phyloP scores from a whole-genome alignment of 2,113 vertebrate genomes.

The Charina bottae region DNA sequence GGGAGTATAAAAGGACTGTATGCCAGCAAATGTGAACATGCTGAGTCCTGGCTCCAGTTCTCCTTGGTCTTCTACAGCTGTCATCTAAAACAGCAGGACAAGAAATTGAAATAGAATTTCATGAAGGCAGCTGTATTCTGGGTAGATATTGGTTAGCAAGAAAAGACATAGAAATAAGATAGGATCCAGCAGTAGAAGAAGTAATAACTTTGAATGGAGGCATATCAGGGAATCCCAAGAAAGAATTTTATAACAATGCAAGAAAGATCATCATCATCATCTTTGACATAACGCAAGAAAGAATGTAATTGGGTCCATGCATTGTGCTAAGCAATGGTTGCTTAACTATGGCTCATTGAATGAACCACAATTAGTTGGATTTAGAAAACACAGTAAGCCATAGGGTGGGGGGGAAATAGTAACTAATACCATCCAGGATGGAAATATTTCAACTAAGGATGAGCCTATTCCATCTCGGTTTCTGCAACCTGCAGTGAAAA shows the following conservation, averaged over 20 bases:
- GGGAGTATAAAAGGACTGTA: not conserved
- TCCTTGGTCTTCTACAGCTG: constrained; percentile 6
- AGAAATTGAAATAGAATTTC: constrained; percentile 5
- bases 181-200: not conserved
- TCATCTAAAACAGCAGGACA: constrained; percentile 25
- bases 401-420: not conserved
- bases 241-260: not conserved
- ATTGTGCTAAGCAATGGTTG: not conserved
- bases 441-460: not conserved
- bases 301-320: not conserved
- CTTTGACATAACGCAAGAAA: not conserved
- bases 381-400: not conserved
- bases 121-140: not conserved
- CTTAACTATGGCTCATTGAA: not conserved
- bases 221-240: not conserved
- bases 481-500: not conserved
- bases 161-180: not conserved
- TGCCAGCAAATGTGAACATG: constrained; percentile 6
- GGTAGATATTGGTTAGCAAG: not conserved
- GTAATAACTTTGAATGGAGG: not conserved
- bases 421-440: not conserved
- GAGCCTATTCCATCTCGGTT: not conserved
- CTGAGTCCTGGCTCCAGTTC: constrained; percentile 20
- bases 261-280: too few species aligned
- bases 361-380: not conserved